Percentiles rank a stretch among this genome's conserved stretches.
Evolutionary conservation across 1,140 invertebrate species (phyloP).

Genomic region (Ganaspis sp.): DNA sequence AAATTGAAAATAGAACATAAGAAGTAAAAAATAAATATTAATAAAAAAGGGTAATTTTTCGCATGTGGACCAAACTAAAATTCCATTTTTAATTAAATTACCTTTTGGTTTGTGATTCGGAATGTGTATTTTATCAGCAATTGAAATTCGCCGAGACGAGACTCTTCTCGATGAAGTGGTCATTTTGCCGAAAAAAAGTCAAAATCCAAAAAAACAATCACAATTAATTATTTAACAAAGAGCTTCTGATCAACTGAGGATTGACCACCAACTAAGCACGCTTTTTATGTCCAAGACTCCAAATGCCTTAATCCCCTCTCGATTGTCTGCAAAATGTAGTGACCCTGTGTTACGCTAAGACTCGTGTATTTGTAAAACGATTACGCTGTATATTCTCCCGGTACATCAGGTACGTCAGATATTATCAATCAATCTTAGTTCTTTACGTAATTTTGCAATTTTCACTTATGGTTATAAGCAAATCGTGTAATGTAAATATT

Average conservation of each 20-base stretch:
- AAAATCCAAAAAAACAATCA: neutral
- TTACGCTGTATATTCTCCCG: neutral
- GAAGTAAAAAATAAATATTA: no score
- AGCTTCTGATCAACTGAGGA: neutral
- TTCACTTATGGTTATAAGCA: no score
- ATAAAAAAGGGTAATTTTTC: no score
- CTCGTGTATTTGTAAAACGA: neutral
- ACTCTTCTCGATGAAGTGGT: conserved; percentile 9
- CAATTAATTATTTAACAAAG: neutral
- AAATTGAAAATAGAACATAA: no score
- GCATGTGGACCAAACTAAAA: no score
- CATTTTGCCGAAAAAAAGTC: neutral
- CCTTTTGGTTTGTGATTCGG: conserved; percentile 50
- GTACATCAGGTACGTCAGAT: no score
- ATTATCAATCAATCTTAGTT: no score
- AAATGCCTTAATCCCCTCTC: conserved; percentile 18
- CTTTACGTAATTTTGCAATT: no score
- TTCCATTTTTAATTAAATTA: no score
- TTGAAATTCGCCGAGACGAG: conserved; percentile 46
- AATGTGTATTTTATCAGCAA: conserved; percentile 51
- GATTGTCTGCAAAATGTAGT: neutral
- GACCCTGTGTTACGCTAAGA: neutral
- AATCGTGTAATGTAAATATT: no score
- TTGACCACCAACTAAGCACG: neutral
- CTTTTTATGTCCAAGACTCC: conserved; percentile 14